A percentile compares a stretch with the other conserved stretches of the same genome.
These are phyloP conservation scores for Encarsia formosa DNA, from an alignment of 2,888 invertebrate genomes.

Conservation along the genomic window DNA sequence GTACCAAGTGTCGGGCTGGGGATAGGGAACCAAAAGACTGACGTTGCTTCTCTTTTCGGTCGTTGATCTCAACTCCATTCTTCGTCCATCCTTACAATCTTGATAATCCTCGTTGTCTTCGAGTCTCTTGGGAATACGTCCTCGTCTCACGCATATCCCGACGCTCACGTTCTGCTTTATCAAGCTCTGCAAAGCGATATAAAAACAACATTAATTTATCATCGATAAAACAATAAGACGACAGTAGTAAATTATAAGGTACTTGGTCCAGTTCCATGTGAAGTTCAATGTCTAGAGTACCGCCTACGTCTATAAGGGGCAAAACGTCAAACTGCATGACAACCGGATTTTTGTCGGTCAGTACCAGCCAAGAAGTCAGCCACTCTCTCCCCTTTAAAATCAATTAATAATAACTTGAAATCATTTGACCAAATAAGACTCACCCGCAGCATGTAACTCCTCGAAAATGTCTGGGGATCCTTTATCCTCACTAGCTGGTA, in stretches of 20 bases:
- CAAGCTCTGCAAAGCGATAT: slow-evolving; percentile 33
- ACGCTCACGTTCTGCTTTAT: slow-evolving; percentile 39
- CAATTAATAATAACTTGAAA: slow-evolving; percentile 6
- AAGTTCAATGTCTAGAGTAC: slow-evolving; percentile 50
- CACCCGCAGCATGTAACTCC: slow-evolving; percentile 52
- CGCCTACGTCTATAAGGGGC: slow-evolving; percentile 53
- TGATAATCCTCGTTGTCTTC: no score
- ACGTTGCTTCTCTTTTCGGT: slow-evolving; percentile 31
- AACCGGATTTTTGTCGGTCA: slow-evolving; percentile 47
- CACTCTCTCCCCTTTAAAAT: slow-evolving; percentile 50
- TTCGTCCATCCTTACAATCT: no score
- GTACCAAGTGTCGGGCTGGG: slow-evolving; percentile 52
- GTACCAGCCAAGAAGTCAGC: slow-evolving; percentile 51
- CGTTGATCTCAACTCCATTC: slow-evolving; percentile 40
- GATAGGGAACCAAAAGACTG: slow-evolving; percentile 50
- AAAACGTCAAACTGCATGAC: slow-evolving; percentile 49
- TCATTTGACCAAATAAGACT: not conserved
- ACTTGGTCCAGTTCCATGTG: slow-evolving; percentile 49
- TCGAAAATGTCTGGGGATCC: slow-evolving; percentile 51
- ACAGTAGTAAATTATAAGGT: no score
- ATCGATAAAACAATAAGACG: no score
- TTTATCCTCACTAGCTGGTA: slow-evolving; percentile 51
- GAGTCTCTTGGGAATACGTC: slow-evolving; percentile 36
- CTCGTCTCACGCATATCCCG: slow-evolving; percentile 44
- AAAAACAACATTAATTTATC: no score